phyloP scores from a whole-genome alignment of 1,140 invertebrate genomes.

The Apocrypta bakeri region DNA sequence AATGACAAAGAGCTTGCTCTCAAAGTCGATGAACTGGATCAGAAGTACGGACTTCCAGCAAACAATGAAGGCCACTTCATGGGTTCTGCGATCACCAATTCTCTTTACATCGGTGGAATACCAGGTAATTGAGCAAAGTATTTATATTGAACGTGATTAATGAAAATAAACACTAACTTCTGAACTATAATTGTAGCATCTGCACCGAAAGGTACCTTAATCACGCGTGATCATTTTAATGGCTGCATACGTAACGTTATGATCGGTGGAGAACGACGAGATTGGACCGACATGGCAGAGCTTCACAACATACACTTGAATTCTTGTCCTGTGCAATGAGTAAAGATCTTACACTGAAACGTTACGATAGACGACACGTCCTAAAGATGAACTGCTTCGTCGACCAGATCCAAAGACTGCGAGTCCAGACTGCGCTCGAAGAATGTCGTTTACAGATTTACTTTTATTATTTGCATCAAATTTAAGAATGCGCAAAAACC shows the following conservation, averaged over 20 bases:
- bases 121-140: slow-evolving; percentile 77
- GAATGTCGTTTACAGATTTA: slow-evolving; percentile 41
- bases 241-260: slow-evolving; percentile 92
- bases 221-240: slow-evolving; percentile 87
- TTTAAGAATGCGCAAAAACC: background rate
- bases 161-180: background rate
- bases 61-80: slow-evolving; percentile 70
- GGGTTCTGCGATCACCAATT: slow-evolving; percentile 69
- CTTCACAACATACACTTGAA: slow-evolving; percentile 89
- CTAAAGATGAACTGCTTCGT: slow-evolving; percentile 52
- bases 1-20: slow-evolving; percentile 82
- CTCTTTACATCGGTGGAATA: slow-evolving; percentile 89
- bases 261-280: slow-evolving; percentile 79
- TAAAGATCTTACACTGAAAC: slow-evolving; percentile 15
- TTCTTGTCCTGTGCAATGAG: slow-evolving; percentile 83
- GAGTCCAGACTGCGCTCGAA: slow-evolving; percentile 49
- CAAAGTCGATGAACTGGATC: slow-evolving; percentile 81
- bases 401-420: slow-evolving; percentile 69
- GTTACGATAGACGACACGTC: slow-evolving; percentile 44
- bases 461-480: background rate
- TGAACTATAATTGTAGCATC: slow-evolving; percentile 73
- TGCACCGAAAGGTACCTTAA: slow-evolving; percentile 79
- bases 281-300: slow-evolving; percentile 90
- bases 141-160: slow-evolving; percentile 16
- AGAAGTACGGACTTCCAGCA: slow-evolving; percentile 73